Evolutionary conservation across 2,113 vertebrate species (phyloP).

Genomic region (Lipophrys pholis): DNA sequence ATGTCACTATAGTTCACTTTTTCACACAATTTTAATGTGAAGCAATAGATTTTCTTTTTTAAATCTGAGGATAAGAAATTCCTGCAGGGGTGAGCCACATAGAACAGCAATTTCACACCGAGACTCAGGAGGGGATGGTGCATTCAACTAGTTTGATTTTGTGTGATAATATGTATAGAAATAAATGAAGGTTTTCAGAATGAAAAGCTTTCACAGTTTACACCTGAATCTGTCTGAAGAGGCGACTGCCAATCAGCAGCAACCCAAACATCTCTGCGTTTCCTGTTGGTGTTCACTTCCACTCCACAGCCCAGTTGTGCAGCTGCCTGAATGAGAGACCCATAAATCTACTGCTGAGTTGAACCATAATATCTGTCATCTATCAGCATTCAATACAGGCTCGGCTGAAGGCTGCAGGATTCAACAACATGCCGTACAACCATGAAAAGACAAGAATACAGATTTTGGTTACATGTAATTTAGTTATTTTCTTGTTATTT

Average conservation of each 20-base stretch:
- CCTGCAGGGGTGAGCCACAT: background rate
- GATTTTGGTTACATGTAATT: constrained; percentile 1
- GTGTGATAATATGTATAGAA: background rate
- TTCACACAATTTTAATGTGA: too few species aligned
- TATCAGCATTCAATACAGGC: background rate
- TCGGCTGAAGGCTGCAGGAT: background rate
- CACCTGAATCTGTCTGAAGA: background rate
- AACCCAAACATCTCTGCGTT: background rate
- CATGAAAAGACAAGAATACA: background rate
- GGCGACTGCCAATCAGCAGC: background rate
- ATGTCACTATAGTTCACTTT: too few species aligned
- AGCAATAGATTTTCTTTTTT: too few species aligned
- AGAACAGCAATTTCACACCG: background rate
- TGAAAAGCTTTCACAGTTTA: background rate
- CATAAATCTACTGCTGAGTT: background rate
- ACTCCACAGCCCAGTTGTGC: background rate
- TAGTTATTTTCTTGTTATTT: background rate
- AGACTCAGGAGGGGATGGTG: background rate
- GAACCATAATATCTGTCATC: background rate
- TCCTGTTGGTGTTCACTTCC: background rate
- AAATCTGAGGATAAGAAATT: background rate
- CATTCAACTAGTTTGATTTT: background rate
- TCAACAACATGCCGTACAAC: constrained; percentile 10
- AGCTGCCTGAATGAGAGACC: background rate
- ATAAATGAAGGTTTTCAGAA: background rate